Base-by-base conservation (phyloP, 2,888 invertebrate species). In the Oasisia sp. region DNA sequence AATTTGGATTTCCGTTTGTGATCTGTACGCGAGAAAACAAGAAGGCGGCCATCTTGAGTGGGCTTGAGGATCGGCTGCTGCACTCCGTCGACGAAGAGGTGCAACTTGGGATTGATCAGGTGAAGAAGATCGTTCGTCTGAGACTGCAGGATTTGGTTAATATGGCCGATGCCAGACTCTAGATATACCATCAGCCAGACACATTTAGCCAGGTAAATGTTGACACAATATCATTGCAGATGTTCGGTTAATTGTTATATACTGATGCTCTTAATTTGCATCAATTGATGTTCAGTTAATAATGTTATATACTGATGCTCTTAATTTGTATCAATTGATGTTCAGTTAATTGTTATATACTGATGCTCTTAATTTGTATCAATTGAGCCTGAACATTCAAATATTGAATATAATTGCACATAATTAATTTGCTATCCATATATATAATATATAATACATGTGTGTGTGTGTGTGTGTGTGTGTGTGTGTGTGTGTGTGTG, bases 1-100 rank as follows among this genome's bases (percentile, higher is more conserved):
- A 94, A 91, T 95, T 95, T 94, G 94, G 94, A 12, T 95, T 95
- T 91, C 95, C 95, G 0, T 95, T 95, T 93, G 94, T 95, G 32
- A 94, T 95, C 12, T 95, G 95, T 93, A 94, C 94, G 0, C 92
- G 94, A 12, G 93, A 94, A 91, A 95, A 95, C 91, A 95, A 94
- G 91, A 95, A 94, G 92, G 94, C 94, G 12, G 94, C 94, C 89
- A 95, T 95, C 74, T 90, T 95, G 32, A 91, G 91, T 12, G 94
- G 94, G 32, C 90, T 95, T 12, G 93, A 94, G 44, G 44, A 32
- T 11, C 89, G 95, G 38, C 74, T 94, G 27, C 27, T 93, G 12
- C 94, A 95, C 89, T 74, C 92, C 1, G 45, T 32, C 0, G 93
- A 93, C 32, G 56, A 89, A 32, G 95, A 95, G 93, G 93, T 93